phyloP scores from a whole-genome alignment of 2,888 invertebrate species.

The Drosophila fulvimacula region DNA sequence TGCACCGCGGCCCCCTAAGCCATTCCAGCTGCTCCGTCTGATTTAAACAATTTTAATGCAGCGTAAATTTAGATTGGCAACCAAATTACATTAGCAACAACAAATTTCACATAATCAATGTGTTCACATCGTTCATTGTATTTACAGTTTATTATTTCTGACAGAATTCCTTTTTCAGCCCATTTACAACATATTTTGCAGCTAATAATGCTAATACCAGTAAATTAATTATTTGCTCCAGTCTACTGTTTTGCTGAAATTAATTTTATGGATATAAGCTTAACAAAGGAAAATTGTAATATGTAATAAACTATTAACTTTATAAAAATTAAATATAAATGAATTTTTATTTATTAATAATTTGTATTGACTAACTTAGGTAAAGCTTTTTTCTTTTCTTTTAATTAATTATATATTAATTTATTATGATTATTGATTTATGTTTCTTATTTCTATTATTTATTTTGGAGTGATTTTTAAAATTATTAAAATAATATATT shows the following conservation, averaged over 20 bases:
- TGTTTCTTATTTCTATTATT: no score
- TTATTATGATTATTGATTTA: no score
- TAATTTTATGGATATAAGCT: background rate
- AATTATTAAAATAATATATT: no score
- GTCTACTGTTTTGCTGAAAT: background rate
- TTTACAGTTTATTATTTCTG: constrained; percentile 16
- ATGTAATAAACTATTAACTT: no score
- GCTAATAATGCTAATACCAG: constrained; percentile 5
- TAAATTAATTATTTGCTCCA: constrained; percentile 23
- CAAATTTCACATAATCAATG: constrained; percentile 37
- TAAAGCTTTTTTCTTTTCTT: no score
- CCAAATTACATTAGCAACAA: constrained; percentile 31
- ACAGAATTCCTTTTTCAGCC: constrained; percentile 1
- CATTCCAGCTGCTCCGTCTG: background rate
- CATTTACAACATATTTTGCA: constrained; percentile 7
- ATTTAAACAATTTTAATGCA: constrained; percentile 58
- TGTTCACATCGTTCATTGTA: constrained; percentile 5
- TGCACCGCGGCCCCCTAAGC: background rate
- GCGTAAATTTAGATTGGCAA: constrained; percentile 43
- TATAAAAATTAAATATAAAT: no score
- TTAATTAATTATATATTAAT: no score
- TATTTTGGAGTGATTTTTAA: no score
- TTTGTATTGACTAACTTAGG: no score
- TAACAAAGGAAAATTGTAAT: no score
- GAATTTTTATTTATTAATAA: no score